These are phyloP conservation scores for Stegostoma tigrinum DNA, from an alignment of 2,113 vertebrate species.

Conservation along the genomic window DNA sequence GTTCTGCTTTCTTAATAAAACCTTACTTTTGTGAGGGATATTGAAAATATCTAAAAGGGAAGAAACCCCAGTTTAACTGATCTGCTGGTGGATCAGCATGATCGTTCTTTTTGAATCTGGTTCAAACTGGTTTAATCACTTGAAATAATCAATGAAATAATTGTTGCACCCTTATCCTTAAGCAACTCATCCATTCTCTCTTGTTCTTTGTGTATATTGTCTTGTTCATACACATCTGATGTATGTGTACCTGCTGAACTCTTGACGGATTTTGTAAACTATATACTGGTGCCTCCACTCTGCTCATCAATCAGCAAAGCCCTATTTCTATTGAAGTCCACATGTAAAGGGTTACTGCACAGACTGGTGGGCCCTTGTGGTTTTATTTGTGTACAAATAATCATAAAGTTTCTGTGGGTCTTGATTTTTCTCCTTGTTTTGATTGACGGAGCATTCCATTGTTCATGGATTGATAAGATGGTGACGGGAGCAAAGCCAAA, in stretches of 20 bases:
- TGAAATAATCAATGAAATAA: neutral
- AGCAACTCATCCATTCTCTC: slow-evolving; percentile 6
- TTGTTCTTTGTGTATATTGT: neutral
- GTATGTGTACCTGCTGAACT: neutral
- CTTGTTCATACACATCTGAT: neutral
- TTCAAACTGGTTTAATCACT: neutral
- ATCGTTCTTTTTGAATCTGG: neutral
- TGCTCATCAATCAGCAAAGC: slow-evolving; percentile 19
- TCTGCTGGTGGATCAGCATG: too few species aligned
- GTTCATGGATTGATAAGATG: neutral
- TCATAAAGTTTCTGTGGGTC: slow-evolving; percentile 14
- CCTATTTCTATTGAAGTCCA: neutral
- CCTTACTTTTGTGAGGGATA: neutral
- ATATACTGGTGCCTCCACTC: slow-evolving; percentile 11
- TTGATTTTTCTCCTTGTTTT: slow-evolving; percentile 22
- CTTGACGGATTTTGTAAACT: slow-evolving; percentile 26
- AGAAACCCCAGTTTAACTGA: neutral
- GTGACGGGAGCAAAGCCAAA: too few species aligned
- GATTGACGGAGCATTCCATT: neutral
- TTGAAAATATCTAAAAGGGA: too few species aligned
- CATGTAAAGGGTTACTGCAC: neutral
- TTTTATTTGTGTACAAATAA: slow-evolving; percentile 8
- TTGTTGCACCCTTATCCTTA: slow-evolving; percentile 10
- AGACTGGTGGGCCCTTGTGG: slow-evolving; percentile 3
- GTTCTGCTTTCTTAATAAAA: too few species aligned